Percentiles rank a stretch among this genome's conserved stretches.
Evolutionary conservation across 1,140 invertebrate species (phyloP).

Genomic region (Mercenaria mercenaria): DNA sequence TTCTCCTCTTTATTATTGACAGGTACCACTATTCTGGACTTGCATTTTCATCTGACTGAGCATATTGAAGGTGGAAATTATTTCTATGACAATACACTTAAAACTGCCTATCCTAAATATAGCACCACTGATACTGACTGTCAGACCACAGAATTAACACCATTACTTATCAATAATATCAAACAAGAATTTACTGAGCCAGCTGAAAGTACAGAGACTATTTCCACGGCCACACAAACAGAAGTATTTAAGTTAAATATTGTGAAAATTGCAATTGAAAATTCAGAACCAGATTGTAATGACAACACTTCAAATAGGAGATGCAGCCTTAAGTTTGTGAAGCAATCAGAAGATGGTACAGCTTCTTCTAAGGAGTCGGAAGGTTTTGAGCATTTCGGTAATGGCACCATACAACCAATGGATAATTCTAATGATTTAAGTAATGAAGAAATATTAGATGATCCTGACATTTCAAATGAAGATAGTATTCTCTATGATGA

Average conservation of each 20-base stretch:
- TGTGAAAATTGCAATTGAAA: neutral
- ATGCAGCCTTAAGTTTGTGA: no score
- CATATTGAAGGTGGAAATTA: constrained; percentile 34
- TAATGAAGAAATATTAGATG: no score
- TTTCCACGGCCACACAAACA: neutral
- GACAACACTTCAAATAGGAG: neutral
- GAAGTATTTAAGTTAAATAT: neutral
- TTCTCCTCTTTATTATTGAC: neutral
- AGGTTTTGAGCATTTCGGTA: no score
- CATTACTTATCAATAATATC: neutral
- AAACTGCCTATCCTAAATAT: constrained; percentile 2
- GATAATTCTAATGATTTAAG: no score
- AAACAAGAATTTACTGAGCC: neutral
- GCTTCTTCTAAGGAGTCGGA: no score
- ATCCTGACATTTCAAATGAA: no score
- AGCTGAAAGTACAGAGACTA: neutral
- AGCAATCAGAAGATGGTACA: no score
- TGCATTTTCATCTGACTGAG: neutral
- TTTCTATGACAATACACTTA: neutral
- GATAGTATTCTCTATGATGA: no score
- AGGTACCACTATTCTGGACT: neutral
- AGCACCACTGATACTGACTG: neutral
- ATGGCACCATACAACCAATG: no score
- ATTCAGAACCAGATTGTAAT: neutral
- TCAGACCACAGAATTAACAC: neutral